Percentiles rank a stretch among this genome's conserved stretches.
Conservation (phyloP, 2,888 invertebrate species). For the Geotrupes spiniger region DNA sequence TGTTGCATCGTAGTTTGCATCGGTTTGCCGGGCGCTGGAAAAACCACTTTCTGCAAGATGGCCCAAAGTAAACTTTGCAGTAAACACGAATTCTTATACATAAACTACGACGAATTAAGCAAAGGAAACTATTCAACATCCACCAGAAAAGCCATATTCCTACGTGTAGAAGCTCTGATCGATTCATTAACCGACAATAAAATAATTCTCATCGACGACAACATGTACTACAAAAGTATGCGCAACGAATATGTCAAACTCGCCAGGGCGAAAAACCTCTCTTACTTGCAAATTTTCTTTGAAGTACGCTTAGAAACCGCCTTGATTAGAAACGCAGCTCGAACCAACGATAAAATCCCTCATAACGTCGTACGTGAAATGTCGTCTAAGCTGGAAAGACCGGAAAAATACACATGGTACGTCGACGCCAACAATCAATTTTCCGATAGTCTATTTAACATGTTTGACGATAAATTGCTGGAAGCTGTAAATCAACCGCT, state of each 20-base stretch:
- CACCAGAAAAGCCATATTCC: slow-evolving; percentile 16
- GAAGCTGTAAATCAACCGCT: slow-evolving; percentile 19
- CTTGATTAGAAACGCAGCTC: slow-evolving; percentile 18
- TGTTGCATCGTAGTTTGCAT: slow-evolving; percentile 22
- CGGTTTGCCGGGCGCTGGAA: slow-evolving; percentile 27
- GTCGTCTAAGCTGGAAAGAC: slow-evolving; percentile 21
- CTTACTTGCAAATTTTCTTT: slow-evolving; percentile 26
- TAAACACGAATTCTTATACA: slow-evolving; percentile 10
- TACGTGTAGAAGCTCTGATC: slow-evolving; percentile 17
- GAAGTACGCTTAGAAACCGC: slow-evolving; percentile 22
- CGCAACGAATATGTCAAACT: slow-evolving; percentile 24
- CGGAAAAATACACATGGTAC: slow-evolving; percentile 15
- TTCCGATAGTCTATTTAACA: not conserved
- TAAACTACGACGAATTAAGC: slow-evolving; percentile 22
- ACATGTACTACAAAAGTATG: slow-evolving; percentile 30
- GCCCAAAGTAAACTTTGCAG: slow-evolving; percentile 10
- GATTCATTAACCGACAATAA: slow-evolving; percentile 3
- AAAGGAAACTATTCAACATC: slow-evolving; percentile 17
- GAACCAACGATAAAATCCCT: slow-evolving; percentile 17
- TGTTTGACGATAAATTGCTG: too few relatives aligned
- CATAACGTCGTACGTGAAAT: slow-evolving; percentile 22
- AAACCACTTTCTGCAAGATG: slow-evolving; percentile 24
- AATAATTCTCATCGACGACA: slow-evolving; percentile 26
- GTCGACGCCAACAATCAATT: slow-evolving; percentile 16
- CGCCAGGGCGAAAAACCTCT: slow-evolving; percentile 20